phyloP scores from a whole-genome alignment of 1,140 invertebrate species.

The Armadillidium nasatum region DNA sequence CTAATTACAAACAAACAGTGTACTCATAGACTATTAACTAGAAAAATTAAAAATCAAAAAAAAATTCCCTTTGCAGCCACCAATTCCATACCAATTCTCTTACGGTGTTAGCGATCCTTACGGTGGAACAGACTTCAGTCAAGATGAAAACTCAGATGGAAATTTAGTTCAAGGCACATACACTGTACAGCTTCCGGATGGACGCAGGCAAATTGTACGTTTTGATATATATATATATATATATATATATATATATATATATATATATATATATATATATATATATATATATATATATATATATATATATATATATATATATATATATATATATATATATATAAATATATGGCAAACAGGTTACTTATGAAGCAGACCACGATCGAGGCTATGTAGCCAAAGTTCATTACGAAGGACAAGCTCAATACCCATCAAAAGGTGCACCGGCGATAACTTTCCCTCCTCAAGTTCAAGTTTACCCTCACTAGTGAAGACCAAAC shows the following conservation, averaged over 20 bases:
- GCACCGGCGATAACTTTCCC: too few relatives aligned
- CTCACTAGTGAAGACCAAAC: too few relatives aligned
- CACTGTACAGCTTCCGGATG: constrained; percentile 37
- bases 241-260: too few relatives aligned
- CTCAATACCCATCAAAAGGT: constrained; percentile 29
- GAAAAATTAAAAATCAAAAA: too few relatives aligned
- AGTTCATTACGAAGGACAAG: constrained; percentile 45
- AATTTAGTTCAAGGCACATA: constrained; percentile 32
- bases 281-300: too few relatives aligned
- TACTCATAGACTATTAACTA: too few relatives aligned
- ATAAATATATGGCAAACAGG: background rate
- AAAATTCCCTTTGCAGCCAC: background rate
- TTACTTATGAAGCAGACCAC: constrained; percentile 44
- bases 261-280: too few relatives aligned
- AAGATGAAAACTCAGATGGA: constrained; percentile 34
- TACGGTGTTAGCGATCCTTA: constrained; percentile 35
- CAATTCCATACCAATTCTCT: constrained; percentile 37
- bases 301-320: too few relatives aligned
- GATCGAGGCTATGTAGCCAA: constrained; percentile 45
- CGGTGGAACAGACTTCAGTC: constrained; percentile 37
- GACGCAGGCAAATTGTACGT: constrained; percentile 32
- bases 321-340: too few relatives aligned
- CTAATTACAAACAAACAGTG: too few relatives aligned
- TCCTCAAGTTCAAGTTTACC: too few relatives aligned
- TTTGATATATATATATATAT: too few relatives aligned